phyloP scores from a whole-genome alignment of 2,113 vertebrate genomes.

The Ahaetulla prasina region DNA sequence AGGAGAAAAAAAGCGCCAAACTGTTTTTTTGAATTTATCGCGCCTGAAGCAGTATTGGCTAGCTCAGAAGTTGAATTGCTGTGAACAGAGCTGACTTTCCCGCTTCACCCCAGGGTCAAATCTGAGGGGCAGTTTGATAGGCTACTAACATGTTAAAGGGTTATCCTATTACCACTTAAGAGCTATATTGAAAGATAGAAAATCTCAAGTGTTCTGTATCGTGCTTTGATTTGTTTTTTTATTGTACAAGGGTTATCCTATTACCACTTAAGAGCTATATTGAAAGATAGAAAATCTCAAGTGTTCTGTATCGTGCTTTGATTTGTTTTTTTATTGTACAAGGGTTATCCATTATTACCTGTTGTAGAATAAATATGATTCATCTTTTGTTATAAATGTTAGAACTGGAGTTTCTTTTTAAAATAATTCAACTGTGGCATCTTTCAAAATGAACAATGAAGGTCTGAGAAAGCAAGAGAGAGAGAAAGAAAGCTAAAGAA shows the following conservation, averaged over 20 bases:
- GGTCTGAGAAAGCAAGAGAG: constrained; percentile 44
- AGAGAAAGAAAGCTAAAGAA: constrained; percentile 4
- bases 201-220: too few species aligned
- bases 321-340: constrained; percentile 78
- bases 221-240: too few species aligned
- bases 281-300: constrained; percentile 97
- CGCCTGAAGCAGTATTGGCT: too few species aligned
- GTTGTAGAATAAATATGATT: constrained; percentile 86
- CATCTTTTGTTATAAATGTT: constrained; percentile 79
- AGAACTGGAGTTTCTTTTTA: constrained; percentile 66
- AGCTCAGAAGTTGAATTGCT: constrained; percentile 90
- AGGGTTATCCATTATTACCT: constrained; percentile 86
- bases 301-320: constrained; percentile 79
- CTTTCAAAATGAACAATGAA: constrained; percentile 63
- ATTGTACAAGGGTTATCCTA: constrained; percentile 99
- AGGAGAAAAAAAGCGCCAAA: too few species aligned
- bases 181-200: too few species aligned
- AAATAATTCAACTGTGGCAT: constrained; percentile 62
- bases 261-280: constrained; percentile 98
- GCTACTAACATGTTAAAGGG: constrained; percentile 91
- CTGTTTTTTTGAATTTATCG: too few species aligned
- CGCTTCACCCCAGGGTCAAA: constrained; percentile 95
- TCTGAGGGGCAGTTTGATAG: constrained; percentile 98
- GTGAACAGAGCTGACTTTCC: constrained; percentile 91
- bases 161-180: too few species aligned